These are phyloP conservation scores for Meloe dianella DNA, from an alignment of 2,888 invertebrate genomes.

Conservation along the genomic window DNA sequence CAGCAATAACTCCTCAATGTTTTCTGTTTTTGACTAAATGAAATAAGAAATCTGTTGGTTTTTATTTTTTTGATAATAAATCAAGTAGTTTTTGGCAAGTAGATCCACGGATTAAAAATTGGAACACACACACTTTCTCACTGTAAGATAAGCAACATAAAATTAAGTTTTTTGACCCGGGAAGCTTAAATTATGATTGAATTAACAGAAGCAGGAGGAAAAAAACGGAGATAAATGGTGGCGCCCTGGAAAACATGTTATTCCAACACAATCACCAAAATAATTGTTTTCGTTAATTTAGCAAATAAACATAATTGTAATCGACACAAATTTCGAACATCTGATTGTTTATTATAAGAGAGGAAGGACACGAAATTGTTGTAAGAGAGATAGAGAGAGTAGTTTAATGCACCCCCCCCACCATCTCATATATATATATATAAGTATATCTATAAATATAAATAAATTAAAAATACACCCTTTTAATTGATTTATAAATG, in stretches of 20 bases:
- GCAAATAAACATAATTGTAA: not conserved
- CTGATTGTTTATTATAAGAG: not conserved
- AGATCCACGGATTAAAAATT: not conserved
- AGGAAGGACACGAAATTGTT: not conserved
- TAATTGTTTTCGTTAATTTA: not conserved
- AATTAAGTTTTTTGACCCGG: conserved; percentile 7
- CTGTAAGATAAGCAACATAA: not conserved
- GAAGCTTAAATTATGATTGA: conserved; percentile 1
- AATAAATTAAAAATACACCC: conserved; percentile 38
- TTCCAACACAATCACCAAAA: not conserved
- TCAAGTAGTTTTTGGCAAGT: not conserved
- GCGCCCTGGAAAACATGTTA: not conserved
- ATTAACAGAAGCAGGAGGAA: not conserved
- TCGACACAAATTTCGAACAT: conserved; percentile 3
- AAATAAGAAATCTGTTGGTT: not conserved
- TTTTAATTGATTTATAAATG: conserved; percentile 47
- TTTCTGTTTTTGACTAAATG: not conserved
- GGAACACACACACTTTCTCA: not conserved
- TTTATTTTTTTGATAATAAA: not conserved
- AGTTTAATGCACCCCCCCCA: not conserved
- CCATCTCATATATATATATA: conserved; percentile 3
- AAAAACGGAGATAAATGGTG: no score
- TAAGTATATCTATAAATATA: conserved; percentile 4
- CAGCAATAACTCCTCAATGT: not conserved
- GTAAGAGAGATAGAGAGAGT: not conserved